A percentile compares a stretch with the other conserved stretches of the same genome.
These are phyloP conservation scores for Lycodopsis pacificus DNA, from an alignment of 2,797 vertebrate genomes.

Conservation along the genomic window DNA sequence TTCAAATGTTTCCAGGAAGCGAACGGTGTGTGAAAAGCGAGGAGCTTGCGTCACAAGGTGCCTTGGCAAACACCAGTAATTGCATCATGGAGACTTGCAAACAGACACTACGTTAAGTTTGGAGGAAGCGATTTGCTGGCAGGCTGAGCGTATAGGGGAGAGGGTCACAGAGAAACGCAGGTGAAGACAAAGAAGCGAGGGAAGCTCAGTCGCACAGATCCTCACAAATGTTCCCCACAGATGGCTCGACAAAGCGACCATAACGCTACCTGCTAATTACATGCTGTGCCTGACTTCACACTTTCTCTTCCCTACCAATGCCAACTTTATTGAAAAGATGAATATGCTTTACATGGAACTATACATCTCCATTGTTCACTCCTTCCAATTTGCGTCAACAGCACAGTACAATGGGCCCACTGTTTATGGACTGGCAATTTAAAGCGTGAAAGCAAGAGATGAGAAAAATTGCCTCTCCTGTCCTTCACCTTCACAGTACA, in stretches of 20 bases:
- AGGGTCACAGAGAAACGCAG: constrained; percentile 48
- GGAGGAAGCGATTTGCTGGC: constrained; percentile 46
- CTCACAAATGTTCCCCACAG: constrained; percentile 54
- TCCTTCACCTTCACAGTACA: constrained; percentile 65
- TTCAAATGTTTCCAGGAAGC: constrained; percentile 70
- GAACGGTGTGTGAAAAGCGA: constrained; percentile 54
- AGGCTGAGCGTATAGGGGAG: constrained; percentile 28
- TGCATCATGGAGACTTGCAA: constrained; percentile 60
- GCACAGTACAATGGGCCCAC: constrained; percentile 60
- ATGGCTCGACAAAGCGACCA: constrained; percentile 46
- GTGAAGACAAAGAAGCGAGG: constrained; percentile 45
- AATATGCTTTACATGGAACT: constrained; percentile 69
- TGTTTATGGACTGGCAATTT: constrained; percentile 69
- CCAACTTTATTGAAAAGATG: constrained; percentile 72
- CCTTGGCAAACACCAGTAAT: constrained; percentile 49
- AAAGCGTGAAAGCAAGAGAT: constrained; percentile 57
- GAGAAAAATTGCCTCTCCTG: constrained; percentile 65
- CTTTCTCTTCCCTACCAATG: constrained; percentile 41
- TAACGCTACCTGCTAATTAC: constrained; percentile 70
- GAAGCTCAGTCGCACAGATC: constrained; percentile 38
- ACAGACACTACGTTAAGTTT: constrained; percentile 38
- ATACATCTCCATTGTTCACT: constrained; percentile 68
- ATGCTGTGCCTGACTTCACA: constrained; percentile 56
- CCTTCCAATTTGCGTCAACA: constrained; percentile 72
- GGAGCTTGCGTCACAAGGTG: constrained; percentile 59